Evolutionary conservation across 2,888 invertebrate genomes (phyloP).

Genomic region (Drosophila subsilvestris): DNA sequence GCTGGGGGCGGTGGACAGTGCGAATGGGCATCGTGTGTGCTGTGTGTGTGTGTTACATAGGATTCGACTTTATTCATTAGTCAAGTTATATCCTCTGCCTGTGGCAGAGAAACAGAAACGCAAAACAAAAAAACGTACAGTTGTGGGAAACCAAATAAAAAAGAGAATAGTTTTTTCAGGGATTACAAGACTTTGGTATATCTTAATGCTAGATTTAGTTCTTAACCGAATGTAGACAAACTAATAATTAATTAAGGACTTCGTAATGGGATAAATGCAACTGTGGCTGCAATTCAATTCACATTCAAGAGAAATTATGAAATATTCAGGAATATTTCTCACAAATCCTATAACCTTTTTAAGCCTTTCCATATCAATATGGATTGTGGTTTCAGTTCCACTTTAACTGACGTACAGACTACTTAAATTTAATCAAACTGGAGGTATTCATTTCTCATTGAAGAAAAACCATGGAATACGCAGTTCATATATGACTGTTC

Average conservation of each 20-base stretch:
- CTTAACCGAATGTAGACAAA: not conserved
- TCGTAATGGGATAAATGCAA: not conserved
- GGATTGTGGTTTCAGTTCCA: no score
- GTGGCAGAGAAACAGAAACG: conserved; percentile 7
- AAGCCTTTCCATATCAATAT: no score
- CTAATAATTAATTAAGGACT: not conserved
- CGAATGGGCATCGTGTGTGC: not conserved
- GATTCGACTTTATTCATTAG: conserved; percentile 43
- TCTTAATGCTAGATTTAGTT: not conserved
- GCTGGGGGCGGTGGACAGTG: not conserved
- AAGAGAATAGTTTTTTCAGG: not conserved
- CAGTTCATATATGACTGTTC: no score
- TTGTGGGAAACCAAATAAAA: not conserved
- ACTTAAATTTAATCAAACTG: no score
- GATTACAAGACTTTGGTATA: not conserved
- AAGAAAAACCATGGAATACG: no score
- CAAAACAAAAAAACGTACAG: not conserved
- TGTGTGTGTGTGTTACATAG: conserved; percentile 24
- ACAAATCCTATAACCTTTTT: no score
- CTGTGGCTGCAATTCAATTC: no score
- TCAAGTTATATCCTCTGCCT: conserved; percentile 11
- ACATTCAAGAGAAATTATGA: not conserved
- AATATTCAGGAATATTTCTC: not conserved
- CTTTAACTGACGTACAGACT: no score
- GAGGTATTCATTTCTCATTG: no score